Base-by-base conservation (phyloP, 2,113 vertebrate species). In the Plestiodon gilberti region DNA sequence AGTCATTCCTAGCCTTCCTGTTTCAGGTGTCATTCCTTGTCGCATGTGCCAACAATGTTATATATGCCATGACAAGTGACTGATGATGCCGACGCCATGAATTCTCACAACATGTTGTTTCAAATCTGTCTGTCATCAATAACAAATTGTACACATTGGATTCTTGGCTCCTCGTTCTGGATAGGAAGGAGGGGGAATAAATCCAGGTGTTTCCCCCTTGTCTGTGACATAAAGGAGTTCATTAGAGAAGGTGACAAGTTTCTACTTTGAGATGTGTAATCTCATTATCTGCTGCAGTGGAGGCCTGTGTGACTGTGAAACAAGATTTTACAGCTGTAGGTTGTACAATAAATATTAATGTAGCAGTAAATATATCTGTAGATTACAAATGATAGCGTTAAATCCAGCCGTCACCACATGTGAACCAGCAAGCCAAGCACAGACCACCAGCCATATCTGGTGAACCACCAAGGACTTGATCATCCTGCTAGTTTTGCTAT, bases 181-280 rank as follows among this genome's bases (percentile, higher is more conserved):
- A n/a, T 2, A 89, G 35, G 77, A 38, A 1, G 89, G 6, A 23
- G 23, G 11, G 25, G 23, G 28, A 57, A 69, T 67, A 79, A 90
- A 87, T 67, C 20, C 64, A 92, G 76, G 35, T 89, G 78, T 90
- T 94, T 88, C 74, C 87, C 87, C 92, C 88, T 67, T 82, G 59
- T 88, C 64, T 87, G 70, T 79, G 74, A 67, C 88, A 78, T 81
- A 86, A 91, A 89, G 69, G 65, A 89, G 62, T 89, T 93, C 92
- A 91, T 95, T 94, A 95, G 85, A 95, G 87, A 92, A 92, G 87
- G 89, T 93, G 88, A 93, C 93, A 93, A 87, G 91, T 93, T 93
- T 90, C 93, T 87, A 85, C 73, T 78, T 81, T 93, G 93, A 93
- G 84, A 81, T 89, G 7, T 89, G 92, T 93, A 92, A 94, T 94